A percentile compares a stretch with the other conserved stretches of the same genome.
These are phyloP conservation scores for Caenorhabditis afra DNA, from an alignment of 2,888 invertebrate species.

Conservation along the genomic window DNA sequence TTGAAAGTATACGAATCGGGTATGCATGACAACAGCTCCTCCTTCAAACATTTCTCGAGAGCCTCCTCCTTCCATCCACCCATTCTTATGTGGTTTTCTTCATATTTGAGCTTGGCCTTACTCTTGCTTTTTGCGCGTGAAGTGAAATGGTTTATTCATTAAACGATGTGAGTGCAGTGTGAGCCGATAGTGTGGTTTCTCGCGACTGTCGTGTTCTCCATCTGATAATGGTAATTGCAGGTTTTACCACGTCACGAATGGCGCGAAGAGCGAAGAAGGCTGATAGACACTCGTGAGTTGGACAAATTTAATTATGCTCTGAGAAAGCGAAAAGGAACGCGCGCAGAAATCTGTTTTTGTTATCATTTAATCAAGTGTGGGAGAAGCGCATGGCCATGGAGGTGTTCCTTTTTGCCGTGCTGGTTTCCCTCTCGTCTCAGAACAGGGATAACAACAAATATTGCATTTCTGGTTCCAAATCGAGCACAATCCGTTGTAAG, in stretches of 20 bases:
- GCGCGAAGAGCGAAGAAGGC: conserved; percentile 41
- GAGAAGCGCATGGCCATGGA: too few species aligned
- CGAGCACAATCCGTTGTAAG: too few species aligned
- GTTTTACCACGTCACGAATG: conserved; percentile 25
- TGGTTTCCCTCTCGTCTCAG: too few species aligned
- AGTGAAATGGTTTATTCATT: conserved; percentile 24
- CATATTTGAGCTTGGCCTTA: conserved; percentile 12
- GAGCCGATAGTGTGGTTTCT: too few species aligned
- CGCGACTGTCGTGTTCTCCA: too few species aligned
- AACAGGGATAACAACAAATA: too few species aligned
- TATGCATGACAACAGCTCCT: conserved; percentile 50
- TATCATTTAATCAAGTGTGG: not conserved
- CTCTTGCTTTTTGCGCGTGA: conserved; percentile 5
- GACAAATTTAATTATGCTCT: conserved; percentile 3
- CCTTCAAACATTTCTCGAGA: not conserved
- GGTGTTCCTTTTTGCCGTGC: too few species aligned
- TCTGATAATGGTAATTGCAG: too few species aligned
- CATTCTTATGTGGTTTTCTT: conserved; percentile 6
- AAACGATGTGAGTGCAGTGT: conserved; percentile 24
- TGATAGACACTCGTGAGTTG: conserved; percentile 32
- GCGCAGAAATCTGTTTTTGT: conserved; percentile 15
- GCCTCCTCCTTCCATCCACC: conserved; percentile 13
- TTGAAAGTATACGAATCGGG: conserved; percentile 42
- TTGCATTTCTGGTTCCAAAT: too few species aligned
- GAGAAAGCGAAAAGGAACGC: conserved; percentile 7